Conservation (phyloP, 2,113 vertebrate species). For the Heloderma charlesbogerti region DNA sequence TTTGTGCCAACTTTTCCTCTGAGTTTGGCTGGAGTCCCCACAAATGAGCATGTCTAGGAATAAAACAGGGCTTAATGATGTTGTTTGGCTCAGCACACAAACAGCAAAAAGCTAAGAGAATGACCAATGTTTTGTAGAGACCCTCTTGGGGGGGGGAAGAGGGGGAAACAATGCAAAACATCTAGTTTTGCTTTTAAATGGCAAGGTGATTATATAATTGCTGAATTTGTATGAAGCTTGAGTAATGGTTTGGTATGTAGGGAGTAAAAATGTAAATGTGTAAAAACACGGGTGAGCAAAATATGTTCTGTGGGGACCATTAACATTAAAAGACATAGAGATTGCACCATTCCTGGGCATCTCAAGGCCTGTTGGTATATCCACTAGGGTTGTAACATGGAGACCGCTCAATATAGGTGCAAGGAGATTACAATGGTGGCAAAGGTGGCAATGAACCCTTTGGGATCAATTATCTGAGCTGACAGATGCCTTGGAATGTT, state of each 20-base stretch:
- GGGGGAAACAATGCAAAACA: background rate
- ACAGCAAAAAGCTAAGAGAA: slow-evolving; percentile 9
- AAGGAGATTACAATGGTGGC: too few relatives aligned
- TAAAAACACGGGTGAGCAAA: background rate
- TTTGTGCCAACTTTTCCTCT: slow-evolving; percentile 56
- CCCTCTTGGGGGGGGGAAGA: too few relatives aligned
- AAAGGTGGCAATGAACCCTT: background rate
- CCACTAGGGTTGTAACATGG: background rate
- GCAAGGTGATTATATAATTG: slow-evolving; percentile 65
- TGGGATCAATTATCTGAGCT: background rate
- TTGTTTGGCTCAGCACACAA: slow-evolving; percentile 55
- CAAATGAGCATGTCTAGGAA: slow-evolving; percentile 38
- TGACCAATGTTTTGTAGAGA: slow-evolving; percentile 43
- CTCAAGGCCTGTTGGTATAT: background rate
- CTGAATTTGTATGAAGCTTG: slow-evolving; percentile 62
- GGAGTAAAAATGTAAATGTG: background rate
- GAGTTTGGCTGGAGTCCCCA: slow-evolving; percentile 56
- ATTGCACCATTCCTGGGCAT: background rate
- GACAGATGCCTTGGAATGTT: background rate
- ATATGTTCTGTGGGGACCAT: background rate
- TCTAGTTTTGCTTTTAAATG: slow-evolving; percentile 61
- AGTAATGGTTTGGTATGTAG: slow-evolving; percentile 51
- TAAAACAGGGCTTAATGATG: slow-evolving; percentile 51
- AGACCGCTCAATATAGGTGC: background rate
- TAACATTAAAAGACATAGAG: background rate